Evolutionary conservation across 2,113 vertebrate genomes (phyloP).

Genomic region (Marmota monax): DNA sequence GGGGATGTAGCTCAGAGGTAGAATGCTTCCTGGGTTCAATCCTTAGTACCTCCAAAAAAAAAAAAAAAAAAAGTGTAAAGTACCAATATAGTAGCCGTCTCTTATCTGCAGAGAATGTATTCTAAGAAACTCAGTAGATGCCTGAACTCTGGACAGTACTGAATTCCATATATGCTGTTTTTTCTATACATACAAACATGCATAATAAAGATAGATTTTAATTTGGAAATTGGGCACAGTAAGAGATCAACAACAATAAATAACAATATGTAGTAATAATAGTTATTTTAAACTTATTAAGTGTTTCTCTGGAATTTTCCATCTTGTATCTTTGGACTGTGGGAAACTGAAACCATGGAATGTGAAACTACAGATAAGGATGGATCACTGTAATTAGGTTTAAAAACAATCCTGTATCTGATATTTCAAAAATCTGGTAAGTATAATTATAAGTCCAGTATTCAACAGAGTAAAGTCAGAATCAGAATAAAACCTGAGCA

Average conservation of each 20-base stretch:
- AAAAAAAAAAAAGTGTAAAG: background rate
- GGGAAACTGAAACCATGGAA: background rate
- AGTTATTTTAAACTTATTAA: background rate
- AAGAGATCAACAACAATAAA: background rate
- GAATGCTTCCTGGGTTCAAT: too few relatives aligned
- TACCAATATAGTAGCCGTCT: background rate
- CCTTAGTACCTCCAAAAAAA: too few relatives aligned
- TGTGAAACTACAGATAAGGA: background rate
- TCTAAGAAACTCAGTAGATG: background rate
- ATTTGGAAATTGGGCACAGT: background rate
- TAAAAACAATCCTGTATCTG: background rate
- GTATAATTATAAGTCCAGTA: background rate
- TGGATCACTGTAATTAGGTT: background rate
- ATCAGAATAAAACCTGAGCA: background rate
- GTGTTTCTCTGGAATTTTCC: background rate
- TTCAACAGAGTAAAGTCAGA: background rate
- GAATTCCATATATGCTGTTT: background rate
- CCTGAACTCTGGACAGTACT: background rate
- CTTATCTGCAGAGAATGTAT: too few relatives aligned
- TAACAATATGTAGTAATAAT: background rate
- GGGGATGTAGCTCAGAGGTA: too few relatives aligned
- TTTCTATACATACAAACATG: background rate
- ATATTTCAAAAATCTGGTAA: background rate
- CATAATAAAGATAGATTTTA: background rate
- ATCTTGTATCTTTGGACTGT: background rate